Evolutionary conservation across 2,797 vertebrate species (phyloP).

Genomic region (Cirrhinus mrigala): DNA sequence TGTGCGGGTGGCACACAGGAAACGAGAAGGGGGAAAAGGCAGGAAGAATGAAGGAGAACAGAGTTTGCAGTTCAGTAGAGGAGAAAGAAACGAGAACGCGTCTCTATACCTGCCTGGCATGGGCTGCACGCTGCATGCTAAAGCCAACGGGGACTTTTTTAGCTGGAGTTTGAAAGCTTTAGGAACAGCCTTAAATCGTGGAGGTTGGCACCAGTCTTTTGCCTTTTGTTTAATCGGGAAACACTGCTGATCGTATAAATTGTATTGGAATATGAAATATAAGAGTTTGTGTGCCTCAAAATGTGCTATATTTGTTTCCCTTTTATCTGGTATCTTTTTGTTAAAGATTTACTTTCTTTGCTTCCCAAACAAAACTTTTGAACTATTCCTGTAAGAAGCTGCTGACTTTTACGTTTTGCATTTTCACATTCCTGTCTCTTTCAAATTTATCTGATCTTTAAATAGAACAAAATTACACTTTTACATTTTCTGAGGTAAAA

Average conservation of each 20-base stretch:
- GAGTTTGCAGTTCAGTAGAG: constrained; percentile 63
- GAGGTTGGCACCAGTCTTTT: constrained; percentile 23
- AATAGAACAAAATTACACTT: too few relatives aligned
- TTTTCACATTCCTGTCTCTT: background rate
- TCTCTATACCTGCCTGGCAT: constrained; percentile 53
- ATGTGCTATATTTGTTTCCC: background rate
- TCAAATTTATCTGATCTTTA: background rate
- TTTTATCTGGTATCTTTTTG: background rate
- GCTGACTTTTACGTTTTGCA: background rate
- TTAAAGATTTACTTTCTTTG: background rate
- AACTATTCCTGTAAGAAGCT: background rate
- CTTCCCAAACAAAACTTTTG: background rate
- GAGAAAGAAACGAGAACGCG: constrained; percentile 60
- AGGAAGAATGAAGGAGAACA: constrained; percentile 64
- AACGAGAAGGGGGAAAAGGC: constrained; percentile 70
- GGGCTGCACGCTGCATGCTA: constrained; percentile 49
- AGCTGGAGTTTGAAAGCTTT: constrained; percentile 20
- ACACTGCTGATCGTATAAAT: background rate
- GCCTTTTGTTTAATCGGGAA: constrained; percentile 31
- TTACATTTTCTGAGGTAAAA: too few relatives aligned
- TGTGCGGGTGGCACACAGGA: constrained; percentile 78
- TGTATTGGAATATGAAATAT: background rate
- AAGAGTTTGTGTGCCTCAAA: background rate
- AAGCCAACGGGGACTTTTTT: constrained; percentile 41
- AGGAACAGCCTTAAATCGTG: constrained; percentile 23